Evolutionary conservation across 2,888 invertebrate species (phyloP), one percentile per base, ranked within the genome.

Genomic region (Cryptocheilus praepositus): DNA sequence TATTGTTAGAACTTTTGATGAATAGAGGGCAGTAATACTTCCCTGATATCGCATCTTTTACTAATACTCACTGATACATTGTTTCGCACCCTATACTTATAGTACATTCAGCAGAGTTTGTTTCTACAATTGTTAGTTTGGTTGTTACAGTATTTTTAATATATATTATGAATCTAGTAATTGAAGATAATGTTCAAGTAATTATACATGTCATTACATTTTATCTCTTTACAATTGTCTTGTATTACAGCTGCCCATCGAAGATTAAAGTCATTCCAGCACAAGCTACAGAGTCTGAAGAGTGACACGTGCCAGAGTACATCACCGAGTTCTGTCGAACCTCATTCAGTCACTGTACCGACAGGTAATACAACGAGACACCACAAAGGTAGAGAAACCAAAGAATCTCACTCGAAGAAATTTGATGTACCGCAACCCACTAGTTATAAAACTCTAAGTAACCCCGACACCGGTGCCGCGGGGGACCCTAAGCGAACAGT

Each of bases 221-320:
- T 4, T 16, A n/a, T 43, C 4, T 28, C 19, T 19, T 0, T 49
- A 54, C 21, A 13, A 2, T 18, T 15, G 19, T 4, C 16, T n/a
- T 51, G 25, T 15, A 3, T 71, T 80, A 36, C 74, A 85, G 85
- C 81, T 73, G 79, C 84, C 52, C 82, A 78, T 74, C 76, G 81
- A 72, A 81, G 81, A 62, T 64, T 85, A 61, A 86, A 82, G 43
- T 73, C 84, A 16, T 80, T 83, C 18, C 82, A 84, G 22, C 67
- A 81, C 0, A 85, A 81, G 57, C 45, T 81, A 19, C 81, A 84
- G 57, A 71, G 55, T 13, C 80, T 83, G 11, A 72, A 67, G 11
- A 60, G 65, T 3, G 69, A 64, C 11, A 43, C 61, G 2, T 19
- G 46, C 0, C 61, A 79, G n/a, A 51, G 46, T 1, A 56, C 46